Evolutionary conservation across 2,113 vertebrate species (phyloP).

Genomic region (Pelecanus crispus): DNA sequence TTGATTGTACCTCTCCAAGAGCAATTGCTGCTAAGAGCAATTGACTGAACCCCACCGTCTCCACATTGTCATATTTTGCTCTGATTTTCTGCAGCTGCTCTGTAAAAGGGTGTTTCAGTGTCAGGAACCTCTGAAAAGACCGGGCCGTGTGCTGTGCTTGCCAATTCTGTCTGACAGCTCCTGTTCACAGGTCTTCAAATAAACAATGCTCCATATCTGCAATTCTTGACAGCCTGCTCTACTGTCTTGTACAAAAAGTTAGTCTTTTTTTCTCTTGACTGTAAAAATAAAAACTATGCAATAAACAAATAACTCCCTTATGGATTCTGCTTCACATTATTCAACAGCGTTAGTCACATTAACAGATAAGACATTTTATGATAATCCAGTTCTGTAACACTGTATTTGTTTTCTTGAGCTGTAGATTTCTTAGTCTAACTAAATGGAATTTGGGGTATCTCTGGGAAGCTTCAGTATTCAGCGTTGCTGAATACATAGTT

Average conservation of each 20-base stretch:
- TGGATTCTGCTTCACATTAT: neutral
- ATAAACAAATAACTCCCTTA: neutral
- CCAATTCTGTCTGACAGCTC: neutral
- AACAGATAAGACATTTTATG: neutral
- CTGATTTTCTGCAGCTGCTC: neutral
- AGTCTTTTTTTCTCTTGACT: neutral
- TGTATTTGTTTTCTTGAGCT: neutral
- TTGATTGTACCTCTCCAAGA: neutral
- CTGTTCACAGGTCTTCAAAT: neutral
- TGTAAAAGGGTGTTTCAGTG: neutral
- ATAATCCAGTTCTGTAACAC: neutral
- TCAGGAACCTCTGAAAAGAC: neutral
- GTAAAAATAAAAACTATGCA: neutral
- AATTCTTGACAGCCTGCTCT: neutral
- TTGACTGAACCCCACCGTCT: neutral
- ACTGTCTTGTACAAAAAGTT: neutral
- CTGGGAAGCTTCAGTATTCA: neutral
- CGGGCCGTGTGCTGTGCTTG: neutral
- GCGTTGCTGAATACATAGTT: neutral
- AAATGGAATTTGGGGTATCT: neutral
- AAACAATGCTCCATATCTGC: neutral
- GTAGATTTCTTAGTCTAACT: neutral
- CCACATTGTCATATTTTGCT: neutral
- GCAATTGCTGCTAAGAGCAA: neutral
- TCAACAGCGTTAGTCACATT: neutral